Base-by-base conservation (phyloP, 2,797 vertebrate genomes). In the Sphenodon punctatus region DNA sequence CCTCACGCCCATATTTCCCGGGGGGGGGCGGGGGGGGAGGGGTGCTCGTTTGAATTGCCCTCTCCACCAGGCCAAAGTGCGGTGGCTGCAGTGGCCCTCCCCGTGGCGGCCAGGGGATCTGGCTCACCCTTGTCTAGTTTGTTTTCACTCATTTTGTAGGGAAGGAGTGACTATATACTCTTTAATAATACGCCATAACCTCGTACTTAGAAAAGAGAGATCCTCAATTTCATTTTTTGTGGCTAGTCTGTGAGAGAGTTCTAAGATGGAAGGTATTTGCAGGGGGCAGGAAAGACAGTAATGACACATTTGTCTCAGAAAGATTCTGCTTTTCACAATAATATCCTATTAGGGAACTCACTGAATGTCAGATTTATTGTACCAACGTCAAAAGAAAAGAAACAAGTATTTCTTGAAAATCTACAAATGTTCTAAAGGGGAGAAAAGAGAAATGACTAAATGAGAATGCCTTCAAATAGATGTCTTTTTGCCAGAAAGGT, bases 361-460 rank as follows among this genome's bases (percentile, higher is more conserved):
- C 69, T 49, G 76, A 92, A 82, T 49, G 64, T 68, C 66, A 79
- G 59, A 41, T 64, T 87, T 85, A 76, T 75, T 78, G 58, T 75
- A 86, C 72, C 58, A 70, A 70, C 70, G 36, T 68, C 74, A 88
- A 80, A 65, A 55, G 67, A 77, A 81, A 66, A 88, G 16, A 46
- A 60, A 30, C 6, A 68, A 55, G 32, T 46, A 6, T 60, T 73
- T 39, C 59, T 19, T 80, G 75, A 79, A 86, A 84, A 86, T 56
- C 49, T 55, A 75, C 77, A 32, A 43, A 63, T 32, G 11, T 34
- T 72, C 82, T 49, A 43, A 60, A 60, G 58, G 43, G 77, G 45
- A 77, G 20, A 80, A 42, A 67, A 30, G 41, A 88, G 56, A 82
- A 67, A 56, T 45, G 69, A 65, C 41, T 42, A 67, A 75, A 32